Percentiles rank a stretch among this genome's conserved stretches.
Evolutionary conservation across 1,140 invertebrate genomes (phyloP).

Genomic region (Saxidomus purpurata): DNA sequence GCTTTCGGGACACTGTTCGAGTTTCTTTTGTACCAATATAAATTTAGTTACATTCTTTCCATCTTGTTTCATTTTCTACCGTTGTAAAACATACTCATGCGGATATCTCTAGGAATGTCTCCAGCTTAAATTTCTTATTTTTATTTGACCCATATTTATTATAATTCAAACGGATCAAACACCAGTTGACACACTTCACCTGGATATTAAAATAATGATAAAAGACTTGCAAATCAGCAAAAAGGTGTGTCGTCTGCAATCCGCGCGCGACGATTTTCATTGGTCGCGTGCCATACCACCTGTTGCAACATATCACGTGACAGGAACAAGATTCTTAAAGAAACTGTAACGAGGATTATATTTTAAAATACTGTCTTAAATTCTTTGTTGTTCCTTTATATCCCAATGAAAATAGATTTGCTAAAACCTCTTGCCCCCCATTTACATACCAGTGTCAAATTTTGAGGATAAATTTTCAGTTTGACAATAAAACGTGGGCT

Average conservation of each 20-base stretch:
- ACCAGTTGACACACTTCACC: slow-evolving; percentile 25
- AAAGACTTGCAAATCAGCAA: slow-evolving; percentile 37
- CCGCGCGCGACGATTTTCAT: slow-evolving; percentile 47
- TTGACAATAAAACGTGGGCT: slow-evolving; percentile 18
- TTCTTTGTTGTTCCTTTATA: slow-evolving; percentile 23
- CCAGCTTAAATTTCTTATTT: neutral
- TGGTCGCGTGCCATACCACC: slow-evolving; percentile 44
- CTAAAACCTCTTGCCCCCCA: slow-evolving; percentile 3
- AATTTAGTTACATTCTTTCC: too few relatives aligned
- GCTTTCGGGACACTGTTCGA: too few relatives aligned
- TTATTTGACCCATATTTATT: neutral
- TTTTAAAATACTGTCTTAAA: slow-evolving; percentile 1
- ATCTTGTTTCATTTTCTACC: too few relatives aligned
- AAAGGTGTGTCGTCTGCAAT: slow-evolving; percentile 19
- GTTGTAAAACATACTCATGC: too few relatives aligned
- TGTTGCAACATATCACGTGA: slow-evolving; percentile 44
- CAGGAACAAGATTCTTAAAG: slow-evolving; percentile 44
- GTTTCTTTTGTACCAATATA: too few relatives aligned
- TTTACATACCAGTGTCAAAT: slow-evolving; percentile 26
- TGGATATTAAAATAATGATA: slow-evolving; percentile 21
- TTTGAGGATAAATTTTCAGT: slow-evolving; percentile 18
- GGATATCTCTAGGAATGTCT: neutral
- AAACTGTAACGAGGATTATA: slow-evolving; percentile 4
- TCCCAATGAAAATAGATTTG: slow-evolving; percentile 4
- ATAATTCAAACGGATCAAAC: neutral